Evolutionary conservation across 2,113 vertebrate species (phyloP), one percentile per base, ranked within the genome.

Genomic region (Pholis gunnellus): DNA sequence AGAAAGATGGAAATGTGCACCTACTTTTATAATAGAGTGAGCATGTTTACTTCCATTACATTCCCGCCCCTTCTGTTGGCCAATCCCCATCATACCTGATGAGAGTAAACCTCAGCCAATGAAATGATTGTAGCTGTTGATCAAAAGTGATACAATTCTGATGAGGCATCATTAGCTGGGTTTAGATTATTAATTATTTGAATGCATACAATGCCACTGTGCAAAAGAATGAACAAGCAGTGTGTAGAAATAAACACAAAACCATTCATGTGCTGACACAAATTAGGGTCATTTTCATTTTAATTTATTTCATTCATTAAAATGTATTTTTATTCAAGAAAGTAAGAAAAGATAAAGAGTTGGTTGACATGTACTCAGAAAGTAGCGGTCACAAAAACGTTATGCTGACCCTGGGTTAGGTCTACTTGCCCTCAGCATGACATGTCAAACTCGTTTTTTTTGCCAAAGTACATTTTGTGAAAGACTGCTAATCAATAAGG

Each of bases 1-100:
- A 82, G 70, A 31, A 71, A 38, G 38, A 4, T 42, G 29, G 38
- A 67, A 56, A 44, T 48, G 46, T 69, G 66, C 38, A 11, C 44
- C 70, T 57, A 46, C 83, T 88, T 94, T 91, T 94, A 94, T 94
- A 94, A 75, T 42, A 64, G 52, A 17, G 34, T 18, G 40, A 79
- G 57, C 7, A 20, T 87, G 79, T 90, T 91, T 83, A 86, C 79
- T 78, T 65, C 1, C 25, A 15, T 13, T 52, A 40, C 27, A 69
- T 22, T 44, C 84, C 89, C 76, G 1, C 92, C 91, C 83, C 69
- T 60, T 87, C 22, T 40, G 5, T 40, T 87, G 75, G 46, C 57
- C 64, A 46, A 64, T 77, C 42, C 78, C 75, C 18, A 31, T 66
- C 42, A 56, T 59, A 61, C 17, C 59, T 48, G 25, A 42, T 70